Conservation (phyloP, 2,888 invertebrate genomes). For the Poecilus cupreus region DNA sequence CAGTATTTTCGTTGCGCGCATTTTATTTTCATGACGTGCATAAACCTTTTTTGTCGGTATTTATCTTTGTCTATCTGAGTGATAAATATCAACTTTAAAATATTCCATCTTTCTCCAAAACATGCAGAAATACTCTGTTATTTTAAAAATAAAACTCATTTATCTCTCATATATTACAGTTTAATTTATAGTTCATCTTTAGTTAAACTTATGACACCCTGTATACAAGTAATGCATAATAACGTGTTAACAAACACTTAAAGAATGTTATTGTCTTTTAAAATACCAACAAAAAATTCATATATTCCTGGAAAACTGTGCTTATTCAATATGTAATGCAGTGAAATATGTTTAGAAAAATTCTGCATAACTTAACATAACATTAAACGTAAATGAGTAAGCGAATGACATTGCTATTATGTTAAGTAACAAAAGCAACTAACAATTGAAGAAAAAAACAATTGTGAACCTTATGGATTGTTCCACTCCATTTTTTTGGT, state of each 20-base stretch:
- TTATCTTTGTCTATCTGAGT: too few species aligned
- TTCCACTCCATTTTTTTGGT: neutral
- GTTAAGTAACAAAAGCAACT: neutral
- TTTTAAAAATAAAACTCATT: too few species aligned
- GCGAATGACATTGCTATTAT: slow-evolving; percentile 36
- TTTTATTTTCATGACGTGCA: too few species aligned
- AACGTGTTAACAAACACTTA: neutral
- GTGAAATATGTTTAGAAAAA: slow-evolving; percentile 23
- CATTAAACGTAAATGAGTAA: slow-evolving; percentile 21
- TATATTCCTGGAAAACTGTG: slow-evolving; percentile 4
- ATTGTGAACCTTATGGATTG: neutral
- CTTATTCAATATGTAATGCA: slow-evolving; percentile 4
- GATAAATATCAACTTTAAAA: too few species aligned
- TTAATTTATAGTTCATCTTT: too few species aligned
- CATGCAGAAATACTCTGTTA: too few species aligned
- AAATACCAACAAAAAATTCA: neutral
- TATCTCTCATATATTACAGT: too few species aligned
- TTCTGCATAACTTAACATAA: slow-evolving; percentile 30
- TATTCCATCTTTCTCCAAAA: too few species aligned
- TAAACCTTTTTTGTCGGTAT: too few species aligned
- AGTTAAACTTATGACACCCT: too few species aligned
- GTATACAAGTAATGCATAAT: too few species aligned
- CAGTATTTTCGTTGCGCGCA: too few species aligned
- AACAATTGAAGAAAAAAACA: neutral
- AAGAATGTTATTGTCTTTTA: slow-evolving; percentile 1